Evolutionary conservation across 2,797 vertebrate species (phyloP).

Genomic region (Anguilla megastoma): DNA sequence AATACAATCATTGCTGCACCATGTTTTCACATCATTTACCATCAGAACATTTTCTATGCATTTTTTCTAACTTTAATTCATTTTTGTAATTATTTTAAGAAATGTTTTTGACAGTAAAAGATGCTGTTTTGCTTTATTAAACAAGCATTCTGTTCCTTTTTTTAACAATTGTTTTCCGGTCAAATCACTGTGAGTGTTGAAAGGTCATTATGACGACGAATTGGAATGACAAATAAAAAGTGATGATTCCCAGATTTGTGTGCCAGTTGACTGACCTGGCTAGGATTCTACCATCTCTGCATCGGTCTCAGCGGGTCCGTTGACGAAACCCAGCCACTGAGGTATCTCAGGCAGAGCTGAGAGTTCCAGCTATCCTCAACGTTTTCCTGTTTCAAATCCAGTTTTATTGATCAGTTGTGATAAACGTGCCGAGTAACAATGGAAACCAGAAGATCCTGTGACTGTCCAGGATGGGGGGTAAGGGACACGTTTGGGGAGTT

Average conservation of each 20-base stretch:
- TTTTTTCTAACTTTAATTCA: constrained; percentile 17
- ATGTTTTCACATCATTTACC: constrained; percentile 1
- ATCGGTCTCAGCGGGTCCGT: neutral
- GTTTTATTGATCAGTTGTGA: neutral
- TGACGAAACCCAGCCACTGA: neutral
- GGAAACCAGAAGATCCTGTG: neutral
- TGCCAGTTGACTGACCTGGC: constrained; percentile 28
- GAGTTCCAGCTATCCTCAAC: neutral
- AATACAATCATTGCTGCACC: neutral
- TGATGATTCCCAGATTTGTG: constrained; percentile 48
- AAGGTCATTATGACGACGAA: constrained; percentile 49
- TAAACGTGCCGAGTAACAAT: neutral
- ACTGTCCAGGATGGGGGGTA: neutral
- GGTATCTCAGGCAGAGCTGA: neutral
- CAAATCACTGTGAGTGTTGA: constrained; percentile 59
- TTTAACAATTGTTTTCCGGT: constrained; percentile 55
- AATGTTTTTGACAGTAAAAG: constrained; percentile 47
- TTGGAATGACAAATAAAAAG: constrained; percentile 59
- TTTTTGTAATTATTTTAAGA: constrained; percentile 12
- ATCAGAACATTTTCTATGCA: constrained; percentile 20
- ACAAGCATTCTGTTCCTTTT: constrained; percentile 48
- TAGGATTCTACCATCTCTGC: neutral
- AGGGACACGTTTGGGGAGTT: neutral
- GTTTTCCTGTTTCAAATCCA: neutral
- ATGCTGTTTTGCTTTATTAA: constrained; percentile 43